These are phyloP conservation scores for Callospermophilus lateralis DNA, from an alignment of 2,113 vertebrate genomes.

Conservation along the genomic window DNA sequence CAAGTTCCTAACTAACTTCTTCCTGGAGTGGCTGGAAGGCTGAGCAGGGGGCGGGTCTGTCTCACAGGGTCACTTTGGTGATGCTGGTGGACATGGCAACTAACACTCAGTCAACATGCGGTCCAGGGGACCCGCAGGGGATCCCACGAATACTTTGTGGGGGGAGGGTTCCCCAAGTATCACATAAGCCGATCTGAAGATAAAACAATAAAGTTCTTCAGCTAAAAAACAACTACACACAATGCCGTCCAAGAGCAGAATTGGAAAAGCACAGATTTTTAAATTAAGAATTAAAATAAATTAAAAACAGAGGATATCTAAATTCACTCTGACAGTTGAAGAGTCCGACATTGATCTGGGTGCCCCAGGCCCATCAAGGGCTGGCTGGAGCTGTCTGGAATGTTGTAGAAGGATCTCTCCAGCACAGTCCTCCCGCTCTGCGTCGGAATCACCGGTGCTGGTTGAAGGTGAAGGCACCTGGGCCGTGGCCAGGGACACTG, in stretches of 20 bases:
- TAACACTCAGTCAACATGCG: not conserved
- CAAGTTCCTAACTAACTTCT: not conserved
- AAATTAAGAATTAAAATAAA: not conserved
- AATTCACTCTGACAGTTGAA: not conserved
- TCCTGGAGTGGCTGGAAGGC: not conserved
- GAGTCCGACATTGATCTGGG: rapidly evolving
- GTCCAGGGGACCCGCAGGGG: not conserved
- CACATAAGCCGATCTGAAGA: not conserved
- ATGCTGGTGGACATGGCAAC: not conserved
- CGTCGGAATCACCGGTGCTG: not conserved
- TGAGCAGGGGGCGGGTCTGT: not conserved
- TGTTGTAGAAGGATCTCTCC: not conserved
- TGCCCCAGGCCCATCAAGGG: not conserved
- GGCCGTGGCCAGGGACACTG: not conserved
- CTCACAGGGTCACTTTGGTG: not conserved
- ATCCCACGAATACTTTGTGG: not conserved
- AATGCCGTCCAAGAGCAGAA: not conserved
- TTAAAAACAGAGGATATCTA: not conserved
- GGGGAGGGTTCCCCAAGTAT: not conserved
- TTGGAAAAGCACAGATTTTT: not conserved
- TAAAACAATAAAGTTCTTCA: not conserved
- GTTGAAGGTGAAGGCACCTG: not conserved
- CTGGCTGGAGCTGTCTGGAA: not conserved
- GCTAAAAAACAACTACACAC: not conserved
- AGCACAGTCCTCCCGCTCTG: not conserved